These are phyloP conservation scores for Rhopalosiphum maidis DNA, from an alignment of 1,140 invertebrate genomes.

Conservation along the genomic window DNA sequence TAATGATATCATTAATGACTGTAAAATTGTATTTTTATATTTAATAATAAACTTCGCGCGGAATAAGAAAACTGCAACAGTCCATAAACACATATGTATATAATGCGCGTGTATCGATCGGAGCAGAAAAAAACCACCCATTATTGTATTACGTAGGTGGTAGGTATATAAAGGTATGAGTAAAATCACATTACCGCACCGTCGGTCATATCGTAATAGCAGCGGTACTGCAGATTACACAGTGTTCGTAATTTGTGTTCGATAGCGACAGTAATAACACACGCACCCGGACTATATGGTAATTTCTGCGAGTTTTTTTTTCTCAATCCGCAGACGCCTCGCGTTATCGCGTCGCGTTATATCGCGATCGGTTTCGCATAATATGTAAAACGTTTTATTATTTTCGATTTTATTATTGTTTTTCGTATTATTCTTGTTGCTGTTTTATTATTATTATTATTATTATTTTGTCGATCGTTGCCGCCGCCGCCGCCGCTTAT, in stretches of 20 bases:
- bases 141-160: neutral
- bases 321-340: neutral
- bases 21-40: too few species aligned
- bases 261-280: neutral
- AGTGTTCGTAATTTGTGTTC: neutral
- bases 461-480: neutral
- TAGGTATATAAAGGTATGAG: neutral
- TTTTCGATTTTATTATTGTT: slow-evolving; percentile 14
- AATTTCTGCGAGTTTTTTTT: neutral
- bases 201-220: neutral
- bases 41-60: too few species aligned
- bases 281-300: neutral
- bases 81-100: neutral
- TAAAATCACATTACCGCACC: neutral
- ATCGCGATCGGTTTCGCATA: neutral
- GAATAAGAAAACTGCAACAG: neutral
- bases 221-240: neutral
- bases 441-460: neutral
- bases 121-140: neutral
- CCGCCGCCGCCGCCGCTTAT: neutral
- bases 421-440: neutral
- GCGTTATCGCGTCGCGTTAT: neutral
- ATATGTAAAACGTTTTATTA: slow-evolving; percentile 28
- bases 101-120: neutral
- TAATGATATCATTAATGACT: too few species aligned